Evolutionary conservation across 2,113 vertebrate species (phyloP), one percentile per base, ranked within the genome.

Genomic region (Apteryx owenii): DNA sequence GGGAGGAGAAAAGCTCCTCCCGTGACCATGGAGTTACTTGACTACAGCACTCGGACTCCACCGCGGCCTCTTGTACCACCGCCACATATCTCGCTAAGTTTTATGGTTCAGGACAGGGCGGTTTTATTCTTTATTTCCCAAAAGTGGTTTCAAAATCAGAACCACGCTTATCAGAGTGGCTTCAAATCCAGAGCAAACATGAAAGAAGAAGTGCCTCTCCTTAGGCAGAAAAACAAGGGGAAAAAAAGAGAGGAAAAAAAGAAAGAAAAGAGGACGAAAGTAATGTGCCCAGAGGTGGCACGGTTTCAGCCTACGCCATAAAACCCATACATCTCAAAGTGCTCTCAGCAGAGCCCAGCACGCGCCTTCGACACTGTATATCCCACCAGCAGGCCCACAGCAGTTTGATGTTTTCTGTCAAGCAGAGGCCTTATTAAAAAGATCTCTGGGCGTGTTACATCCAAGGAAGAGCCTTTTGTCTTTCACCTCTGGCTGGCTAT

Each of bases 151-250:
- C 58, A 91, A 87, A 85, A 85, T 82, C 17, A 77, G n/a, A 91
- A 42, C 16, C 42, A 12, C 46, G 31, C 53, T 73, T 77, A 62
- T 90, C 76, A 86, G 72, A 51, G 18, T 81, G 46, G 64, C 51
- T 94, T 90, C 76, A 91, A 90, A 96, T 50, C 54, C 69, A 71
- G 48, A 56, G 46, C 46, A 78, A 83, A 90, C 79, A 94, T 69
- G 46, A 93, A 95, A 90, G 79, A 81, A 33, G 46, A 93, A 64
- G 5, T 0, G 0, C n/a, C 71, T 65, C 17, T 53, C 50, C 50
- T 90, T 90, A 94, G 66, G 76, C 8, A 68, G 62, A 46, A 69
- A 40, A 29, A 31, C 20, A 46, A 72, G 31, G 14, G 54, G 79
- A 31, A 26, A 69, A 3, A 1, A 7, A 46, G 60, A 17, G 8